Percentiles rank a stretch among this genome's conserved stretches.
phyloP scores from a whole-genome alignment of 2,888 invertebrate species.

The Plusia festucae region DNA sequence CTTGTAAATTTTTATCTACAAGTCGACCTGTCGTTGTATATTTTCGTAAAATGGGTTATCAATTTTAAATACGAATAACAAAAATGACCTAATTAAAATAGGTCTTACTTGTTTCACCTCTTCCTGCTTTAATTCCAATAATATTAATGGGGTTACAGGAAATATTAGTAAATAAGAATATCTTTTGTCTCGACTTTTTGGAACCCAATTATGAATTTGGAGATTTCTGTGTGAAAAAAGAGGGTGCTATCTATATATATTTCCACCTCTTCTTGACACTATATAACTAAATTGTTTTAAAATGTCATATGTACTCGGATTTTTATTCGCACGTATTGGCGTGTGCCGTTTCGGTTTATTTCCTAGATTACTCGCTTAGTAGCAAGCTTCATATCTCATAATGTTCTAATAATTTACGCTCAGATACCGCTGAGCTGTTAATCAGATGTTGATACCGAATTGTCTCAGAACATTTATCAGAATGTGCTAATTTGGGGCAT shows the following conservation, averaged over 20 bases:
- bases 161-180: too few relatives aligned
- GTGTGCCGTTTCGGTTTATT: background rate
- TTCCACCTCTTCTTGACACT: background rate
- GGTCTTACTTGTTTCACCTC: background rate
- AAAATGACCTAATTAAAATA: background rate
- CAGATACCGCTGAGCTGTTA: slow-evolving; percentile 14
- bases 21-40: background rate
- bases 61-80: background rate
- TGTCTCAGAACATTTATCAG: slow-evolving; percentile 17
- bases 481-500: slow-evolving; percentile 3
- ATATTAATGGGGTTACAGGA: too few relatives aligned
- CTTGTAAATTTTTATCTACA: background rate
- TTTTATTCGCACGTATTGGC: background rate
- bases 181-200: too few relatives aligned
- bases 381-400: slow-evolving; percentile 23
- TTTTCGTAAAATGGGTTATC: background rate
- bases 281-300: background rate
- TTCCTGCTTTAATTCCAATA: background rate
- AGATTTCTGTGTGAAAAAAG: background rate
- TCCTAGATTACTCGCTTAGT: slow-evolving; percentile 3
- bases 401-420: slow-evolving; percentile 6
- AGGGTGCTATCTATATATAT: background rate
- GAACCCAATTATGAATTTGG: too few relatives aligned
- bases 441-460: slow-evolving; percentile 32
- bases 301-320: background rate